These are phyloP conservation scores for Cylas formicarius DNA, from an alignment of 1,140 invertebrate species.

Conservation along the genomic window DNA sequence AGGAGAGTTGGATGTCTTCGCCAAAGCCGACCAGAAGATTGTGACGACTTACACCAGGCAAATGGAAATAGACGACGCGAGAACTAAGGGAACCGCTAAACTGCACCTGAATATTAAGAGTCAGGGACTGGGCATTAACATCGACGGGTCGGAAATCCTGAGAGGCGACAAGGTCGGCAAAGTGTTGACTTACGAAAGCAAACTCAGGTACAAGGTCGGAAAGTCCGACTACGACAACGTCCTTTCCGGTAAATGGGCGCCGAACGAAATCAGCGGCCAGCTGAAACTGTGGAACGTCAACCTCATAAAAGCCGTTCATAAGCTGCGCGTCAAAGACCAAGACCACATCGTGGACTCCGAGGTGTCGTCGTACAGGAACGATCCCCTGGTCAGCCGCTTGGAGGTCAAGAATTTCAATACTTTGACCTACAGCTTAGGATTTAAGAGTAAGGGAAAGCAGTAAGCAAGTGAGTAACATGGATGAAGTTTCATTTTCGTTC, in stretches of 20 bases:
- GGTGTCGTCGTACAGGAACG: constrained; percentile 45
- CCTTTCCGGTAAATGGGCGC: constrained; percentile 42
- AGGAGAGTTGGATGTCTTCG: constrained; percentile 51
- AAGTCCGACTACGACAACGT: constrained; percentile 35
- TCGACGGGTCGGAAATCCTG: constrained; percentile 11
- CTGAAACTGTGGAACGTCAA: constrained; percentile 48
- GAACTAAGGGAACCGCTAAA: constrained; percentile 3
- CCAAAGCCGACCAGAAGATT: constrained; percentile 56
- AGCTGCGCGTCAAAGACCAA: constrained; percentile 43
- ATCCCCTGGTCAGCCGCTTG: constrained; percentile 43
- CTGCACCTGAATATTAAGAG: constrained; percentile 13
- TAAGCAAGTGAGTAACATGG: constrained; percentile 1
- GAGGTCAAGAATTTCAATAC: constrained; percentile 51
- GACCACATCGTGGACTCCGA: constrained; percentile 46
- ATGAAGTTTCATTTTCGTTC: constrained; percentile 7
- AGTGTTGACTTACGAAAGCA: constrained; percentile 11
- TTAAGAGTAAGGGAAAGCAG: constrained; percentile 43
- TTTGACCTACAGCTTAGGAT: constrained; percentile 46
- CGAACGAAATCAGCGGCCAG: constrained; percentile 42
- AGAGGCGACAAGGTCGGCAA: constrained; percentile 13
- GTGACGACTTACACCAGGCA: constrained; percentile 33
- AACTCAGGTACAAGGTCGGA: constrained; percentile 5
- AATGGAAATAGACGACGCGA: constrained; percentile 2
- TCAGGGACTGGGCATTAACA: constrained; percentile 21
- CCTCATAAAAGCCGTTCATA: constrained; percentile 46